Evolutionary conservation across 2,113 vertebrate species (phyloP).

Genomic region (Etheostoma cragini): DNA sequence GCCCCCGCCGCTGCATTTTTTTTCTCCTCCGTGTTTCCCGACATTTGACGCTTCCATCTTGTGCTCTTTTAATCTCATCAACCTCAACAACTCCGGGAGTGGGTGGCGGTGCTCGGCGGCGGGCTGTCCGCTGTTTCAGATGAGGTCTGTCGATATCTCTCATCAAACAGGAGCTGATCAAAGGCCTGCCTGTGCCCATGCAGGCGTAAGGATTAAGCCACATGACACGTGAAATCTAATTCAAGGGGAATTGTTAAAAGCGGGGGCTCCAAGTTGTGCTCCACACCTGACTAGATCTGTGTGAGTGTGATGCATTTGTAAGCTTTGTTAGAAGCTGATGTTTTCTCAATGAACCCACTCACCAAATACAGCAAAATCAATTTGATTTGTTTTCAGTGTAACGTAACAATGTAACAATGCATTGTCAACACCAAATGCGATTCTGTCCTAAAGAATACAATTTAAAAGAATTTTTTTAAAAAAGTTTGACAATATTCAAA

Average conservation of each 20-base stretch:
- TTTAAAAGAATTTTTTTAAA: not conserved
- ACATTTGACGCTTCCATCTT: constrained; percentile 60
- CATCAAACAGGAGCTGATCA: constrained; percentile 82
- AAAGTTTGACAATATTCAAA: not conserved
- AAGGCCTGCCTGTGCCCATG: constrained; percentile 71
- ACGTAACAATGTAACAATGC: constrained; percentile 7
- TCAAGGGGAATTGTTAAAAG: constrained; percentile 64
- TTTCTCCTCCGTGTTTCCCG: constrained; percentile 39
- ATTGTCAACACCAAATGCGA: not conserved
- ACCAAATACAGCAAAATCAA: not conserved
- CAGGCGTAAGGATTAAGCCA: constrained; percentile 76
- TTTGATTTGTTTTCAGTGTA: constrained; percentile 28
- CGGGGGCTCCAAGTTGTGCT: constrained; percentile 27
- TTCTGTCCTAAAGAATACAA: not conserved
- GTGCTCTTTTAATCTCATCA: constrained; percentile 78
- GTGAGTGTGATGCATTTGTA: constrained; percentile 15
- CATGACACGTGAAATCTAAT: constrained; percentile 79
- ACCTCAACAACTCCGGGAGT: constrained; percentile 61
- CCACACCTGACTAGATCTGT: constrained; percentile 43
- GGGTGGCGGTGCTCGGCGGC: not conserved
- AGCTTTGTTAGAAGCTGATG: constrained; percentile 37
- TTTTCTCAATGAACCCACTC: constrained; percentile 27
- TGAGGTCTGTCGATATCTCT: constrained; percentile 79
- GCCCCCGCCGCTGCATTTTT: constrained; percentile 23
- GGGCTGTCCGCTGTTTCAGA: constrained; percentile 61